phyloP scores from a whole-genome alignment of 1,140 invertebrate species.

The Hyposmocoma kahamanoa region DNA sequence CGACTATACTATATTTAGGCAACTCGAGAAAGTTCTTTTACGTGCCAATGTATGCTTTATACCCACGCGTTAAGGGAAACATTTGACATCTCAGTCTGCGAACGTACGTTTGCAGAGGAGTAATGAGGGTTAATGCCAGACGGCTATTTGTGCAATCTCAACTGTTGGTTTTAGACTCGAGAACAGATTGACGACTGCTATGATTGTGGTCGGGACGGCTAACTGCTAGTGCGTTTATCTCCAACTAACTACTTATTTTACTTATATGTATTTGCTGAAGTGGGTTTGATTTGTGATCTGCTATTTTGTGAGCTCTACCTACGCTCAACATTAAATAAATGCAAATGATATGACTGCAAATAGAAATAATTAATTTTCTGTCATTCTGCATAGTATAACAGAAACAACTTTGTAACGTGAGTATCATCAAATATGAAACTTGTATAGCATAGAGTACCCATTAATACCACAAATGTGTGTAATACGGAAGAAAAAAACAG shows the following conservation, averaged over 20 bases:
- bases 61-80: slow-evolving; percentile 17
- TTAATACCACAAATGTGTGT: too few relatives aligned
- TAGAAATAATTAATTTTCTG: slow-evolving; percentile 25
- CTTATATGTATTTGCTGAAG: slow-evolving; percentile 30
- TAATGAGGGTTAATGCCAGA: slow-evolving; percentile 54
- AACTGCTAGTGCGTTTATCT: slow-evolving; percentile 28
- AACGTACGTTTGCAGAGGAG: slow-evolving; percentile 29
- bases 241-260: slow-evolving; percentile 22
- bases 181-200: slow-evolving; percentile 34
- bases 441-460: too few relatives aligned
- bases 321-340: slow-evolving; percentile 29
- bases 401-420: too few relatives aligned
- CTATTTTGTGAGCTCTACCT: slow-evolving; percentile 31
- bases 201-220: slow-evolving; percentile 31
- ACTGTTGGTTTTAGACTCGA: slow-evolving; percentile 48
- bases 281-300: slow-evolving; percentile 41
- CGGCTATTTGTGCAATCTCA: slow-evolving; percentile 56
- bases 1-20: slow-evolving; percentile 17
- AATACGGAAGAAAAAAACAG: too few relatives aligned
- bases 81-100: slow-evolving; percentile 18
- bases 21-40: too few relatives aligned
- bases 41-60: slow-evolving; percentile 35
- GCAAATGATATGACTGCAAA: slow-evolving; percentile 27
- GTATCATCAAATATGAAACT: too few relatives aligned
- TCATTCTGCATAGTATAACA: slow-evolving; percentile 5